phyloP scores from a whole-genome alignment of 2,888 invertebrate species.

The Ferdinandea cuprea region DNA sequence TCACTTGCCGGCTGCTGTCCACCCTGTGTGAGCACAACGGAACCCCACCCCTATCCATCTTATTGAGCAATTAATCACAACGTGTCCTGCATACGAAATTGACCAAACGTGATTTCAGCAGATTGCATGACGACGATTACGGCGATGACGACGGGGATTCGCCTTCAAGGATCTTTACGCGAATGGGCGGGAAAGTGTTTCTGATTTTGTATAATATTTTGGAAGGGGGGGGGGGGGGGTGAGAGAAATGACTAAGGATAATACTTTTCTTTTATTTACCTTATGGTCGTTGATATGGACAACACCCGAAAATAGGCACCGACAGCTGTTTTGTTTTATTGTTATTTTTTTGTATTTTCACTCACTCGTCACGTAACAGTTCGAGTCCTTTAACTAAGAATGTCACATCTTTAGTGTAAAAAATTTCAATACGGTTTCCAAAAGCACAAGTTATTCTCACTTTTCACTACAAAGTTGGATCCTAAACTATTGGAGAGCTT shows the following conservation, averaged over 20 bases:
- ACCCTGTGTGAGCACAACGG: not conserved
- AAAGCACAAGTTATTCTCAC: slow-evolving; percentile 32
- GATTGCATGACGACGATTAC: slow-evolving; percentile 73
- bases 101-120: slow-evolving; percentile 78
- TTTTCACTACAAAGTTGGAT: slow-evolving; percentile 53
- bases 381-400: slow-evolving; percentile 19
- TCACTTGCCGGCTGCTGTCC: slow-evolving; percentile 3
- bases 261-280: slow-evolving; percentile 62
- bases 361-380: slow-evolving; percentile 31
- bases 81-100: slow-evolving; percentile 79
- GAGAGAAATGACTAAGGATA: slow-evolving; percentile 42
- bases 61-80: slow-evolving; percentile 80
- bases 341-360: slow-evolving; percentile 38
- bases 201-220: slow-evolving; percentile 45
- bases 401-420: slow-evolving; percentile 4
- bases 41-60: slow-evolving; percentile 57
- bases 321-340: slow-evolving; percentile 15
- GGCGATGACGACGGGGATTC: slow-evolving; percentile 68
- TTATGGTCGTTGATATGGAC: slow-evolving; percentile 56
- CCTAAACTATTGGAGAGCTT: slow-evolving; percentile 48
- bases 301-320: slow-evolving; percentile 23
- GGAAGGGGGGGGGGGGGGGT: slow-evolving; percentile 2
- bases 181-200: slow-evolving; percentile 68
- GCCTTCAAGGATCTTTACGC: slow-evolving; percentile 50
- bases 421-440: slow-evolving; percentile 3